Evolutionary conservation across 1,140 invertebrate genomes (phyloP).

Genomic region (Drosophila guanche): DNA sequence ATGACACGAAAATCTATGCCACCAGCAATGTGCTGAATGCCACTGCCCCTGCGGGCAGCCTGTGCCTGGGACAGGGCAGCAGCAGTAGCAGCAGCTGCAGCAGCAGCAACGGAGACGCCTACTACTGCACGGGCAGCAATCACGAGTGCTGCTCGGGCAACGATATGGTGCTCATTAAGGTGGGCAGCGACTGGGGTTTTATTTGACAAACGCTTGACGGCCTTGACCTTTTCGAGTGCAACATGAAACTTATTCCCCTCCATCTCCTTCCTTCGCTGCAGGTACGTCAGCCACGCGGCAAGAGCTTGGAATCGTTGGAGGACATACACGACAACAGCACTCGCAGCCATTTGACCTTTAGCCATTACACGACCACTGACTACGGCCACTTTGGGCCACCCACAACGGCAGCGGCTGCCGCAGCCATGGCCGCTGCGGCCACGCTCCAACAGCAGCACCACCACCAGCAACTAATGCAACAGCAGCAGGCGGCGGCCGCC

Average conservation of each 20-base stretch:
- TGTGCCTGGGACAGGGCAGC: neutral
- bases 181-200: slow-evolving; percentile 40
- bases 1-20: slow-evolving; percentile 81
- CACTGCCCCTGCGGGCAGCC: slow-evolving; percentile 33
- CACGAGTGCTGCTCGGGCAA: slow-evolving; percentile 80
- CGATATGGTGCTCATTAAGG: slow-evolving; percentile 83
- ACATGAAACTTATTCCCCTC: slow-evolving; percentile 3
- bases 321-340: slow-evolving; percentile 87
- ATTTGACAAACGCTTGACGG: slow-evolving; percentile 10
- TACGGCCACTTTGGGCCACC: slow-evolving; percentile 83
- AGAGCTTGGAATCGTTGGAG: slow-evolving; percentile 93
- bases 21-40: slow-evolving; percentile 32
- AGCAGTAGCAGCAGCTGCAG: slow-evolving; percentile 25
- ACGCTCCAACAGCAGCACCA: slow-evolving; percentile 83
- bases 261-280: slow-evolving; percentile 22
- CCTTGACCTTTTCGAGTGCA: slow-evolving; percentile 66
- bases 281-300: slow-evolving; percentile 89
- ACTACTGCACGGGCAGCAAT: slow-evolving; percentile 79
- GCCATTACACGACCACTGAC: slow-evolving; percentile 82
- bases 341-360: slow-evolving; percentile 86
- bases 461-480: slow-evolving; percentile 54
- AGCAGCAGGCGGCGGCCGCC: slow-evolving; percentile 68
- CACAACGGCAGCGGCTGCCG: slow-evolving; percentile 83
- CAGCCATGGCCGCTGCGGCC: slow-evolving; percentile 83
- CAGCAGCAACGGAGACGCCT: slow-evolving; percentile 59